phyloP scores from a whole-genome alignment of 2,113 vertebrate genomes.

The Aegotheles bennettii region DNA sequence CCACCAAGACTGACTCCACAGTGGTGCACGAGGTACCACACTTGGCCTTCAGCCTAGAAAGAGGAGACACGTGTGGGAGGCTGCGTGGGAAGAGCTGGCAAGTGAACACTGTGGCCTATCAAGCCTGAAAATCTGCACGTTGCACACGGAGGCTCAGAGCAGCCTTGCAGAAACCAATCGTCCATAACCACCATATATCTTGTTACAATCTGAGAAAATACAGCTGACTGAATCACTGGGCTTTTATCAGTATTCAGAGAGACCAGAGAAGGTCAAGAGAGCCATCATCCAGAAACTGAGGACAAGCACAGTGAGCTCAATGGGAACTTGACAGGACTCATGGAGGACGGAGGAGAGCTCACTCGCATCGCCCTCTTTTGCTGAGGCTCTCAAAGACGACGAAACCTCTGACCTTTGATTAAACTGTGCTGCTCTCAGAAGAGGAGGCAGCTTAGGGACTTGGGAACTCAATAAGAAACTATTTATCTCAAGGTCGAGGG shows the following conservation, averaged over 20 bases:
- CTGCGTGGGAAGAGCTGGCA: neutral
- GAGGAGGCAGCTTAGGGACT: neutral
- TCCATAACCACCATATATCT: neutral
- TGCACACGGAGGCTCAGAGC: neutral
- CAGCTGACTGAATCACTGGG: neutral
- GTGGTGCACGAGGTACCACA: neutral
- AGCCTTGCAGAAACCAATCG: neutral
- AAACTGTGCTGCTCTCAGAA: neutral
- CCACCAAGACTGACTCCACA: neutral
- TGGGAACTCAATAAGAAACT: conserved; percentile 2
- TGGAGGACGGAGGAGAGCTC: neutral
- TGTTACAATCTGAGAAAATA: neutral
- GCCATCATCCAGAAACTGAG: conserved; percentile 4
- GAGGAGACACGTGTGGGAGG: neutral
- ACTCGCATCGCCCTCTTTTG: neutral
- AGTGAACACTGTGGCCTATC: neutral
- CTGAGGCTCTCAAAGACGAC: neutral
- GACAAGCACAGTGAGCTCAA: neutral
- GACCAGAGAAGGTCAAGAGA: conserved; percentile 49
- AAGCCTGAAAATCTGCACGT: neutral
- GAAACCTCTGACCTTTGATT: conserved; percentile 50
- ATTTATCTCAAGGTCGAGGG: conserved; percentile 45
- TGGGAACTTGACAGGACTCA: conserved; percentile 22
- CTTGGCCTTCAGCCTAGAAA: neutral
- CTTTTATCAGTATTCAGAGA: neutral